Base-by-base conservation (phyloP, 2,113 vertebrate genomes). In the Coracopsis vasa region DNA sequence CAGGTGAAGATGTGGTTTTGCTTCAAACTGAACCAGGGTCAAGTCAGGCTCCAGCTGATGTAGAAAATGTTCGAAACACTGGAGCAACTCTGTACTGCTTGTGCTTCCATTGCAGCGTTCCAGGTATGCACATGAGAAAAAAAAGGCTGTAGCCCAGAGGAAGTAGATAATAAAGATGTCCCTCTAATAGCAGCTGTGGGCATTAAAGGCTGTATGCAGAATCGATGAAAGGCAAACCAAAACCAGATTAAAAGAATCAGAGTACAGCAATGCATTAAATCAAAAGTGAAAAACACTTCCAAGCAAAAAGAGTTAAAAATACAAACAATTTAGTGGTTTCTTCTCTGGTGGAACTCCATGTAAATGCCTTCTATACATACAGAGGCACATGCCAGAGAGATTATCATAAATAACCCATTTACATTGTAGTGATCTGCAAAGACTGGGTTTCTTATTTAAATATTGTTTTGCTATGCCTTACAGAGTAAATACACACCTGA, bases 1-100 rank as follows among this genome's bases (percentile, higher is more conserved):
- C 58, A 87, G 66, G 80, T 95, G 47, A 93, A 53, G 56, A 45
- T 37, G 61, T 31, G 84, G 91, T 23, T 95, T 95, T 81, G n/a
- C 70, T 89, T 94, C 70, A 83, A 20, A 83, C 2, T 78, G 62
- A 86, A 56, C 23, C 28, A 41, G 24, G 53, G 78, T 89, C 88
- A 94, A 91, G 33, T 54, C 28, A 74, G 70, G 60, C 62, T 87
- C 20, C 42, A 82, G 51, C 25, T 85, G 50, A 93, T 28, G 8
- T 6, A 50, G 80, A 60, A 92, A 91, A 66, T 8, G 19, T 62
- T 74, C 41, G 37, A 86, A 91, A 86, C 78, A 79, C 2, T 66
- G 78, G 62, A 56, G 45, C 7, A 67, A 66, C 56, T 93, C 53
- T 81, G 48, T 37, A 61, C 37, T 74, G 17, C 27, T 74, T 62